Evolutionary conservation across 1,140 invertebrate species (phyloP).

Genomic region (Sitobion miscanthi): DNA sequence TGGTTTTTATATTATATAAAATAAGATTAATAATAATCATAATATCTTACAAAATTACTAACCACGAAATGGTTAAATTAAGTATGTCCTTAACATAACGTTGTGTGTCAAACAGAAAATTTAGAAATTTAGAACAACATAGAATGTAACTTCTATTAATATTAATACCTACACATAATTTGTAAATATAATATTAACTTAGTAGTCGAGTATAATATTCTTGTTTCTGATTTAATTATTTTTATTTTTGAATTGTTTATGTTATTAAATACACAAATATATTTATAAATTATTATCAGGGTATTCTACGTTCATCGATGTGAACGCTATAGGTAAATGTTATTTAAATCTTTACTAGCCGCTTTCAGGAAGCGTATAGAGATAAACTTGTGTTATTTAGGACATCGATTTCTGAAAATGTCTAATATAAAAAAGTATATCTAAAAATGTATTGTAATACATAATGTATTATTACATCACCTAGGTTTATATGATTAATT

Average conservation of each 20-base stretch:
- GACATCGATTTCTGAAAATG: background rate
- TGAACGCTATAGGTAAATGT: background rate
- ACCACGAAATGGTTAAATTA: background rate
- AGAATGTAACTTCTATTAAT: background rate
- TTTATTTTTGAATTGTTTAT: background rate
- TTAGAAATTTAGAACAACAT: background rate
- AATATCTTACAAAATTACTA: background rate
- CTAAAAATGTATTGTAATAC: background rate
- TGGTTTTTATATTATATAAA: background rate
- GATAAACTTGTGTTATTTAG: background rate
- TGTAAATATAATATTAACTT: background rate
- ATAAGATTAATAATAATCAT: conserved; percentile 1
- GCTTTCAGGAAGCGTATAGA: background rate
- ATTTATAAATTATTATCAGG: background rate
- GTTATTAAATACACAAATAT: background rate
- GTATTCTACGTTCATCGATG: background rate
- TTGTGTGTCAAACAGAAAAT: background rate
- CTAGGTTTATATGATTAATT: background rate
- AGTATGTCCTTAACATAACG: background rate
- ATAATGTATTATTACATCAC: background rate
- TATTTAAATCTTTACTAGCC: background rate
- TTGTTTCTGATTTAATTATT: background rate
- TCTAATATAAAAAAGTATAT: background rate
- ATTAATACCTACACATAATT: background rate
- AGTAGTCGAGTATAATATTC: too few species aligned